Evolutionary conservation across 2,797 vertebrate species (phyloP).

Genomic region (Xenopus petersii): DNA sequence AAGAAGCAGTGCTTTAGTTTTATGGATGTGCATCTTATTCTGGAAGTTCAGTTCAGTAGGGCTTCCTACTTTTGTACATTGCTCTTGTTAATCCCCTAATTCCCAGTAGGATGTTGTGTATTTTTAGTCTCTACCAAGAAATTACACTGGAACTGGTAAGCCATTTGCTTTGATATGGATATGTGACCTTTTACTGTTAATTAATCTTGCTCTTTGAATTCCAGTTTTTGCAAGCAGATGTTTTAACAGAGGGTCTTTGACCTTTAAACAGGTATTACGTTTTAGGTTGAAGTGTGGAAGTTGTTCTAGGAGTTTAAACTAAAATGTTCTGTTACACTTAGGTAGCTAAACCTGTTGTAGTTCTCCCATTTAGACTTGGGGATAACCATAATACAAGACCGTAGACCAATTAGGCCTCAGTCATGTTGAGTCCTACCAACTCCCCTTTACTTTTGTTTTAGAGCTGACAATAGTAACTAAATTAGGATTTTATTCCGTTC

Average conservation of each 20-base stretch:
- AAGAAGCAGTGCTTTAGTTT: too few relatives aligned
- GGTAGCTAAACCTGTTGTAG: too few relatives aligned
- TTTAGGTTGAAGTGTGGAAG: slow-evolving; percentile 47
- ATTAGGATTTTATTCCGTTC: too few relatives aligned
- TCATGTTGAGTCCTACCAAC: too few relatives aligned
- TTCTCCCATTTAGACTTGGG: too few relatives aligned
- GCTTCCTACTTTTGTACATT: slow-evolving; percentile 31
- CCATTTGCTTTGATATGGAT: slow-evolving; percentile 42
- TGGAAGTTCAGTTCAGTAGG: slow-evolving; percentile 14
- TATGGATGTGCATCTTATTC: background rate
- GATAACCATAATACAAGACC: too few relatives aligned
- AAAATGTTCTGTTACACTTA: slow-evolving; percentile 26
- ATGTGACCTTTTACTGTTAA: slow-evolving; percentile 54
- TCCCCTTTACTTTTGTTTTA: too few relatives aligned
- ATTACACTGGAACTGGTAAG: slow-evolving; percentile 40
- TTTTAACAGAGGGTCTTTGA: slow-evolving; percentile 53
- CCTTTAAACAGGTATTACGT: slow-evolving; percentile 54
- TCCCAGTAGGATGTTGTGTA: slow-evolving; percentile 40
- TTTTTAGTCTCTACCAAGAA: slow-evolving; percentile 45
- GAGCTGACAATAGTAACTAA: too few relatives aligned
- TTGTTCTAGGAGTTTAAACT: slow-evolving; percentile 6
- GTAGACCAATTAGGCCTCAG: too few relatives aligned
- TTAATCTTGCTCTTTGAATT: slow-evolving; percentile 50
- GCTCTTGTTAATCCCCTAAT: slow-evolving; percentile 32
- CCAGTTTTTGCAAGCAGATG: slow-evolving; percentile 52